Evolutionary conservation across 1,140 invertebrate genomes (phyloP).

Genomic region (Andrena cerasifolii): DNA sequence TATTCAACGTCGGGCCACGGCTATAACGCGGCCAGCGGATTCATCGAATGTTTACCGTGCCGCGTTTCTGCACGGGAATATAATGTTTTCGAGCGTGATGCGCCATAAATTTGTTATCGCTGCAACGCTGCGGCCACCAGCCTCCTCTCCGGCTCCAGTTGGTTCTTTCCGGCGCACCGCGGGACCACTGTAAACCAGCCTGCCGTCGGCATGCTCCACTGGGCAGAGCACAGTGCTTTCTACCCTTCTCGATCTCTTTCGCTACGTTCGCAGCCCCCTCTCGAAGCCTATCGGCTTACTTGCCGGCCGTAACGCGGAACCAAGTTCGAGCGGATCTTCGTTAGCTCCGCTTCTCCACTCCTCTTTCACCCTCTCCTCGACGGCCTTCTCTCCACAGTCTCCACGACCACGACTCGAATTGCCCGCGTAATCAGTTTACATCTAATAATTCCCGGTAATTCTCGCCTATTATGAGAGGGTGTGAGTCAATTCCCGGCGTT

Average conservation of each 20-base stretch:
- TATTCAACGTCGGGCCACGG: slow-evolving; percentile 12
- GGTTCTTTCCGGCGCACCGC: neutral
- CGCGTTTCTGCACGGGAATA: neutral
- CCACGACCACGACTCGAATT: neutral
- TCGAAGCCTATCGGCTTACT: neutral
- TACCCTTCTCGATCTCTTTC: neutral
- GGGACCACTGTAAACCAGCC: slow-evolving; percentile 1
- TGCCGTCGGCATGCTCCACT: neutral
- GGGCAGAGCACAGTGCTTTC: neutral
- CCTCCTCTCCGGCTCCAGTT: neutral
- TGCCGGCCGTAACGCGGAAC: neutral
- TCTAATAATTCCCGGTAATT: slow-evolving; percentile 38
- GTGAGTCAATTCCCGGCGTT: slow-evolving; percentile 16
- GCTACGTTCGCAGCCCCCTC: too few species aligned
- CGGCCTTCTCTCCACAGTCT: neutral
- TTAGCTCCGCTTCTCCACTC: slow-evolving; percentile 10
- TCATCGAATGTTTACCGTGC: slow-evolving; percentile 11
- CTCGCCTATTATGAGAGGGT: neutral
- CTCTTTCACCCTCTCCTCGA: neutral
- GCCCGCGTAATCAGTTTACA: slow-evolving; percentile 28
- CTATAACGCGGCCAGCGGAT: slow-evolving; percentile 18
- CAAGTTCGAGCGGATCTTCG: slow-evolving; percentile 14
- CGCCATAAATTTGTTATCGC: slow-evolving; percentile 28
- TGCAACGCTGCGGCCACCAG: neutral
- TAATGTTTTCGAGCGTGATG: slow-evolving; percentile 4